Conservation (phyloP, 2,797 vertebrate species). For the Anguilla pacifica region DNA sequence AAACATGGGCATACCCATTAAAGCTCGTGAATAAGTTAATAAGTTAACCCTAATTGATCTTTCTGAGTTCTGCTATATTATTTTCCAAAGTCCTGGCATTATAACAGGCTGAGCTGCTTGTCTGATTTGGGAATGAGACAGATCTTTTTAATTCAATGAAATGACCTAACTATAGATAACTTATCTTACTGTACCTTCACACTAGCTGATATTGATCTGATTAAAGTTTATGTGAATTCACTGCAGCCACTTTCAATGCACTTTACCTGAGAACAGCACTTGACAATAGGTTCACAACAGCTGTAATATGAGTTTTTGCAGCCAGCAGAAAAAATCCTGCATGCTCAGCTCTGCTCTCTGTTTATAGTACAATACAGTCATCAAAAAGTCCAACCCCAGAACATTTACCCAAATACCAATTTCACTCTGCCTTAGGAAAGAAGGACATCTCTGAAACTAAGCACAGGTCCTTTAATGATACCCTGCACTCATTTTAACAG, state of each 20-base stretch:
- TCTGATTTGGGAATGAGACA: not conserved
- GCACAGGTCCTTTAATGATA: not conserved
- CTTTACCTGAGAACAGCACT: not conserved
- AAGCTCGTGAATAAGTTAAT: not conserved
- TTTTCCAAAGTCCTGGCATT: not conserved
- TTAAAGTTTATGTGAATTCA: too few relatives aligned
- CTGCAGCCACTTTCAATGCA: not conserved
- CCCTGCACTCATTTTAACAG: not conserved
- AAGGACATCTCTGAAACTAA: not conserved
- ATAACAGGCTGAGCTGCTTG: not conserved
- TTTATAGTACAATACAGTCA: not conserved
- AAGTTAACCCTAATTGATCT: too few relatives aligned
- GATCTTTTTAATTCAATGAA: not conserved
- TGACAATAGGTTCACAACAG: not conserved
- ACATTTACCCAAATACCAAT: not conserved
- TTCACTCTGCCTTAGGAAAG: not conserved
- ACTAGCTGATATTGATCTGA: too few relatives aligned
- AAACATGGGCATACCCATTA: not conserved
- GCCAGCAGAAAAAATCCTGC: not conserved
- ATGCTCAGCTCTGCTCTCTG: not conserved
- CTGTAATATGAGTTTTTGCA: not conserved
- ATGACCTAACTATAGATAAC: too few relatives aligned
- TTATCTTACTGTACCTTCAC: too few relatives aligned
- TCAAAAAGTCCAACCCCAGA: not conserved
- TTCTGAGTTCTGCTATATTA: too few relatives aligned